Base-by-base conservation (phyloP, 2,113 vertebrate species). In the Epinephelus moara region DNA sequence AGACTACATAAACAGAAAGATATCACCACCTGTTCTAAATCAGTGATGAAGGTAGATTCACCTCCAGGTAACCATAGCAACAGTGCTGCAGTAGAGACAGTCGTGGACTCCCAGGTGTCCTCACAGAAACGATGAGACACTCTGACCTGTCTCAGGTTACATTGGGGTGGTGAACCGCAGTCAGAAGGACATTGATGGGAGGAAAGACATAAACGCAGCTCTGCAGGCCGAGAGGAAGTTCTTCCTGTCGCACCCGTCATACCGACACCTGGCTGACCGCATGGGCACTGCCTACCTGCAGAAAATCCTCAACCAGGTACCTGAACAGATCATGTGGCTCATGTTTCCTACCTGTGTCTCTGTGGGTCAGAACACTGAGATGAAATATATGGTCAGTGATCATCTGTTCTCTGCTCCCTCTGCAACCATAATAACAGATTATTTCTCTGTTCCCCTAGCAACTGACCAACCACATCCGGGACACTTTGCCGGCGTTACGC, bases 401-500 rank as follows among this genome's bases (percentile, higher is more conserved):
- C 6, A 7, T 37, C 33, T 37, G 33, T 40, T 62, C 7, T 52
- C 27, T 40, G 17, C 3, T 33, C 78, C 37, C 75, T 57, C 18
- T 50, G 49, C 37, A 47, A 72, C 57, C n/a, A 3, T 67, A 59
- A 96, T 97, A 98, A 98, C 88, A 96, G 92, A 97, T 23, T 4
- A 4, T 55, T 33, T 87, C 15, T 76, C 57, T 1, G 13, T 76
- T 23, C 60, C 40, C 13, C 4, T 53, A 99, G 98, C 97, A 99
- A 99, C 92, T 99, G 95, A 99, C 98, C 82, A 99, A 99, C 88
- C 98, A 99, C 90, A 99, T 99, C 92, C 95, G 98, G 73, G 98
- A 99, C 93, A 99, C 98, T 0, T 92, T 99, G 89, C 98, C 98
- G 0, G 98, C 93, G 15, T 93, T 99, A 80, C 95, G 98, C 70